Evolutionary conservation across 2,113 vertebrate genomes (phyloP).

Genomic region (Tursiops truncatus): DNA sequence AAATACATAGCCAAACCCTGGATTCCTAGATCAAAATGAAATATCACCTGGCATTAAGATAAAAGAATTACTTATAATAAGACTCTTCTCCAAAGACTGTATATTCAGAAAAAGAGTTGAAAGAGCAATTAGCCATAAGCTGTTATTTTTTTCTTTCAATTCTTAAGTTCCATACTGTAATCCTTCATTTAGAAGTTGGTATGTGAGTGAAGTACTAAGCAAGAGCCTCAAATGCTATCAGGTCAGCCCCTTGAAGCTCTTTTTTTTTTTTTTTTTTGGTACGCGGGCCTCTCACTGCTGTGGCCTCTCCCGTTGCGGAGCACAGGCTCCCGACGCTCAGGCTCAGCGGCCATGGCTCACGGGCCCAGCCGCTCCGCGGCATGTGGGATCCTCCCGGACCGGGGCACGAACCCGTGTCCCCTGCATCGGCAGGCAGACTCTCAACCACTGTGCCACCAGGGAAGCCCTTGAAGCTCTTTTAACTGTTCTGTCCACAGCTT

Average conservation of each 20-base stretch:
- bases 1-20: constrained; percentile 31
- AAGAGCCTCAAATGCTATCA: constrained; percentile 1
- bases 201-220: constrained; percentile 22
- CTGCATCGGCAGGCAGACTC: too few relatives aligned
- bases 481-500: background rate
- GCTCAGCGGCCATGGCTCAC: too few relatives aligned
- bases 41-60: constrained; percentile 61
- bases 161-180: constrained; percentile 41
- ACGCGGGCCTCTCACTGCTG: too few relatives aligned
- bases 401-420: too few relatives aligned
- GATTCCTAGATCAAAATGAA: constrained; percentile 65
- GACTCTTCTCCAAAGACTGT: constrained; percentile 36
- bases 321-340: too few relatives aligned
- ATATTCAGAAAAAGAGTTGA: background rate
- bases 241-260: background rate
- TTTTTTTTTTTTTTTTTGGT: background rate
- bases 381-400: too few relatives aligned
- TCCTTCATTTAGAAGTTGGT: constrained; percentile 36
- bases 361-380: too few relatives aligned
- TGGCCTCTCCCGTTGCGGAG: too few relatives aligned
- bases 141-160: constrained; percentile 49
- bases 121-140: constrained; percentile 30
- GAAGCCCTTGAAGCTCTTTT: background rate
- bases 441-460: too few relatives aligned
- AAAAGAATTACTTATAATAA: constrained; percentile 63